These are phyloP conservation scores for Uropetala carovei DNA, from an alignment of 2,888 invertebrate species.

Conservation along the genomic window DNA sequence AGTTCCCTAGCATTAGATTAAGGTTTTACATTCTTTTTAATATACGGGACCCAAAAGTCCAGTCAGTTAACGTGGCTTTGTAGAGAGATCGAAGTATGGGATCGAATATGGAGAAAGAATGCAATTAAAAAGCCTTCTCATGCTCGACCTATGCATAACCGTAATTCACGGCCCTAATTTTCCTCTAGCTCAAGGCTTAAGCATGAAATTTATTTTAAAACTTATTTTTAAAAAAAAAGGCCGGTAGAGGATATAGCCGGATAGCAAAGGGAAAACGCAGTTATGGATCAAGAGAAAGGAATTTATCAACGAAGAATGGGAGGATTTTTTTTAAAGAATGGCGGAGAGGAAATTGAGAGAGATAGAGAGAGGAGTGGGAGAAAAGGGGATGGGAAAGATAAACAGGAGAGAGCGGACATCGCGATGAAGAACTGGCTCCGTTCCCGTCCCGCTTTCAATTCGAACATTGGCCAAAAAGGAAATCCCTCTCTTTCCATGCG, in stretches of 20 bases:
- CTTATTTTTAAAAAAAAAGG: too few relatives aligned
- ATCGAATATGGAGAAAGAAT: background rate
- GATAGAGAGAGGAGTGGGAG: background rate
- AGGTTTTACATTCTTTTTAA: too few relatives aligned
- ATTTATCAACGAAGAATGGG: constrained; percentile 16
- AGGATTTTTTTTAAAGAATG: background rate
- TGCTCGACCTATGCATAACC: too few relatives aligned
- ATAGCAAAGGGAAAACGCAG: background rate
- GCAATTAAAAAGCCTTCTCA: background rate
- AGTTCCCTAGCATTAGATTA: too few relatives aligned
- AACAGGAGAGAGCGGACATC: background rate
- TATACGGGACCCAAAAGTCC: too few relatives aligned
- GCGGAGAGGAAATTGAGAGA: background rate
- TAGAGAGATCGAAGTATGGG: too few relatives aligned
- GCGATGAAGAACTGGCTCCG: background rate
- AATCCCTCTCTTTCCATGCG: background rate
- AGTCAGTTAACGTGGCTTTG: too few relatives aligned
- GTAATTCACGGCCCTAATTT: background rate
- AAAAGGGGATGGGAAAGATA: background rate
- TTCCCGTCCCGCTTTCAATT: background rate
- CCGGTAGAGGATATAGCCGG: background rate
- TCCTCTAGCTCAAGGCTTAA: background rate
- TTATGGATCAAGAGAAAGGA: background rate
- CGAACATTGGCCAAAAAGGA: background rate
- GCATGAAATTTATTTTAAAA: background rate